Base-by-base conservation (phyloP, 2,888 invertebrate species). In the Diadegma fenestrale region DNA sequence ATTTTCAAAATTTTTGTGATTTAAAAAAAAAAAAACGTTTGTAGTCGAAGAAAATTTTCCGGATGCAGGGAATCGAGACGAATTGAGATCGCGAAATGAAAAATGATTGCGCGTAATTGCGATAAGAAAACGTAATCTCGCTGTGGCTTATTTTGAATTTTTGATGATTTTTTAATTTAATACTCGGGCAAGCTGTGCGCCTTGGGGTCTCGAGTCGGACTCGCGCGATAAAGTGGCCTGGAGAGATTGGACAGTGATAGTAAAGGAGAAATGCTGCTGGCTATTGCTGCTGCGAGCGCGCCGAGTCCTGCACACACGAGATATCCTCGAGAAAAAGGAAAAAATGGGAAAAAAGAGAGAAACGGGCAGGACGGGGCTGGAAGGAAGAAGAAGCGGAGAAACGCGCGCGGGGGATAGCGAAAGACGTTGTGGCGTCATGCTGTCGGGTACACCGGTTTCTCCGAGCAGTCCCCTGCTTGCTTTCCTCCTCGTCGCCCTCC, bases 401-500 rank as follows among this genome's bases (percentile, higher is more conserved):
- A 78, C 69, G 71, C 68, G 71, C n/a, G n/a, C n/a, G n/a, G n/a
- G 79, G 82, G 85, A 85, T 82, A 81, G 85, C n/a, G n/a, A n/a
- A 87, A 88, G 89, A 89, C 89, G 89, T 83, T 90, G 91, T 89
- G 93, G 93, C 93, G 93, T 93, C 93, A 93, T 89, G 93, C 93
- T 93, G 93, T 93, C 93, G 93, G 93, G 91, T 93, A 93, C 93
- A 93, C 93, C 93, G 93, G 93, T 93, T 93, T 93, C 91, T 90
- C 90, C 91, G 90, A 90, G n/a, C n/a, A n/a, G 89, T 90, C 90
- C 90, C 89, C 90, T n/a, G n/a, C n/a, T 89, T 89, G 89, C 90
- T 89, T 87, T 87, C 66, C 76, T 68, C 80, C 71, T 43, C 68
- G 72, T 71, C 85, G 80, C 61, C 72, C 82, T 63, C 33, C 71